phyloP scores from a whole-genome alignment of 2,888 invertebrate genomes.

The Crioceris asparagi region DNA sequence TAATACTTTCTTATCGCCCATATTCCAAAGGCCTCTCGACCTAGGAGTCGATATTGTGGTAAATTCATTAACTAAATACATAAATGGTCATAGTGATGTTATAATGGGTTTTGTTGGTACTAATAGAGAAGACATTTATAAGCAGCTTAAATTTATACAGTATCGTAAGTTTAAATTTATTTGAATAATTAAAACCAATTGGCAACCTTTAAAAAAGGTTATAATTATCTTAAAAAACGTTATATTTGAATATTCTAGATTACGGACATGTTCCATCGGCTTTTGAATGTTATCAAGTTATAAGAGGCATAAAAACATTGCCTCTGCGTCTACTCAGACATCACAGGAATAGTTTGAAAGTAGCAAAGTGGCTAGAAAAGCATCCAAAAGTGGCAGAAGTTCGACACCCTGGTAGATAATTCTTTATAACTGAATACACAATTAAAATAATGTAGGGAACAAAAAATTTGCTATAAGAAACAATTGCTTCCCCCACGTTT shows the following conservation, averaged over 20 bases:
- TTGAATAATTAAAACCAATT: not conserved
- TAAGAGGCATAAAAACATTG: slow-evolving; percentile 81
- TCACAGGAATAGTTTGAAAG: slow-evolving; percentile 58
- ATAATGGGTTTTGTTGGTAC: slow-evolving; percentile 89
- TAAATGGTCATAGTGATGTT: slow-evolving; percentile 96
- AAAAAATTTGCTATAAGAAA: not conserved
- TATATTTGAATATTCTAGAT: slow-evolving; percentile 37
- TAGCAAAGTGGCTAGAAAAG: slow-evolving; percentile 66
- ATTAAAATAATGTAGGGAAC: not conserved
- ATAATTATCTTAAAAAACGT: not conserved
- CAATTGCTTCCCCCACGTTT: not conserved
- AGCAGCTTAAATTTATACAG: slow-evolving; percentile 72
- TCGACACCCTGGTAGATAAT: slow-evolving; percentile 56
- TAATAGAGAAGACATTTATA: slow-evolving; percentile 58
- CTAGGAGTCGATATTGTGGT: slow-evolving; percentile 85
- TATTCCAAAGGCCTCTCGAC: slow-evolving; percentile 80
- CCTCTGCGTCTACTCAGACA: slow-evolving; percentile 79
- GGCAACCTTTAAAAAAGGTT: not conserved
- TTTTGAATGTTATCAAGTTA: slow-evolving; percentile 85
- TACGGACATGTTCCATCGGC: slow-evolving; percentile 86
- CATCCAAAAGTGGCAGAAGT: slow-evolving; percentile 68
- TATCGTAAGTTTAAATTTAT: slow-evolving; percentile 56
- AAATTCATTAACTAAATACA: slow-evolving; percentile 93
- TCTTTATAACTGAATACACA: not conserved
- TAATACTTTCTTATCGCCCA: slow-evolving; percentile 87